Conservation (phyloP, 1,140 invertebrate genomes). For the Portunus trituberculatus region DNA sequence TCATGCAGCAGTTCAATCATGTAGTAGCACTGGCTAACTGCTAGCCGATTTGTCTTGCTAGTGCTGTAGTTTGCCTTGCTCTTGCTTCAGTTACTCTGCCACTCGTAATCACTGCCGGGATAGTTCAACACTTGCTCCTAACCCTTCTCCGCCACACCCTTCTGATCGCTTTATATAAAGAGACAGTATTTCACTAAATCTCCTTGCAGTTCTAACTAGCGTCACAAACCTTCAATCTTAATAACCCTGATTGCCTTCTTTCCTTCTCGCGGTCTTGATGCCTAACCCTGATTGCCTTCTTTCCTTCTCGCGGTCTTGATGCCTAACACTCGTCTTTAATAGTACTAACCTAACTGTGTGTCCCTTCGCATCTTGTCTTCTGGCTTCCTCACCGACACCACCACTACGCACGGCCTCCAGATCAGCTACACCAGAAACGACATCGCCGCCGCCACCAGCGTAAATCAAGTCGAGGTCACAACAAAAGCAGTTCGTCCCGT, state of each 20-base stretch:
- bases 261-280: background rate
- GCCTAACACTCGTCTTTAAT: background rate
- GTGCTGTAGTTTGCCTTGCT: too few relatives aligned
- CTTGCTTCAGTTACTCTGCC: too few relatives aligned
- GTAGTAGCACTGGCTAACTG: too few relatives aligned
- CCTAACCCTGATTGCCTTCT: too few relatives aligned
- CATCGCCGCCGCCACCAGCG: slow-evolving; percentile 55
- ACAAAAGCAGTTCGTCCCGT: slow-evolving; percentile 14
- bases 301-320: background rate
- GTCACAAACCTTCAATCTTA: background rate
- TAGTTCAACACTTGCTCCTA: too few relatives aligned
- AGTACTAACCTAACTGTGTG: slow-evolving; percentile 12
- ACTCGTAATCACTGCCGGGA: too few relatives aligned
- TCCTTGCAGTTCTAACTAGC: background rate
- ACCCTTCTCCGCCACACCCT: too few relatives aligned
- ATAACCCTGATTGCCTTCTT: background rate
- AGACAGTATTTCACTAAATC: background rate
- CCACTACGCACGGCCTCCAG: background rate
- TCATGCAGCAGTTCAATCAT: too few relatives aligned
- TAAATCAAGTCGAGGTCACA: slow-evolving; percentile 46
- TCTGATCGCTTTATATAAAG: too few relatives aligned
- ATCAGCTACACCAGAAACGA: slow-evolving; percentile 54
- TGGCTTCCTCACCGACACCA: background rate
- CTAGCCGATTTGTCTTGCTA: too few relatives aligned
- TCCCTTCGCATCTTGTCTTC: slow-evolving; percentile 12